Base-by-base conservation (phyloP, 2,888 invertebrate species). In the Pristionchus entomophagus region DNA sequence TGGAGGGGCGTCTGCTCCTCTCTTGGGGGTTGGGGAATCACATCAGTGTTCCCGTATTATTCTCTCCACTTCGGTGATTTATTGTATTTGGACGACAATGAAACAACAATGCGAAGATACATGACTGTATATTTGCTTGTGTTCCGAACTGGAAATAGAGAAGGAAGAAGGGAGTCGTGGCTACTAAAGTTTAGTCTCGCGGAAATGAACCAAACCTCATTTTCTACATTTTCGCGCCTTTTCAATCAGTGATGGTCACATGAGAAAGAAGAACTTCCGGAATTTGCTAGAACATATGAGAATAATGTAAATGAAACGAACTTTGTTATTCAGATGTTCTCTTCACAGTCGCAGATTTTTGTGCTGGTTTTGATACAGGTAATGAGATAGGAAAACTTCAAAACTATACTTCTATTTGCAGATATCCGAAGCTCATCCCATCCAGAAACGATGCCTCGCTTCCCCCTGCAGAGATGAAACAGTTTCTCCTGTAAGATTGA, bases 161-260 rank as follows among this genome's bases (percentile, higher is more conserved):
- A 41, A 17, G 56, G 22, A 4, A 45, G 73, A 73, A 41, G 73
- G 73, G 41, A 41, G 73, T 73, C 45, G 12, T 4, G 10, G n/a
- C 4, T 38, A 45, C 73, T 38, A 38, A 41, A 41, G 35, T 73
- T 73, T 73, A 73, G 41, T 19, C 45, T 17, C 10, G 41, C 10
- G 73, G 73, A 73, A 73, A 45, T 73, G 45, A 73, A 26, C 38
- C 38, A 26, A 73, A 73, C 26, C 22, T 10, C 12, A 73, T 73
- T 65, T 73, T 41, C 73, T 35, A 10, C 45, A 22, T 73, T 73
- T 32, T 73, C 73, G 73, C 73, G 45, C 45, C 73, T 73, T 45
- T n/a, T 73, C 41, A 73, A 73, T 73, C 73, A 73, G 73, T 26
- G 69, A 2, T 62, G 14, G 8, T 26, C 35, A 12, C 73, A 41